These are phyloP conservation scores for Electrona antarctica DNA, from an alignment of 2,113 vertebrate genomes.

Conservation along the genomic window DNA sequence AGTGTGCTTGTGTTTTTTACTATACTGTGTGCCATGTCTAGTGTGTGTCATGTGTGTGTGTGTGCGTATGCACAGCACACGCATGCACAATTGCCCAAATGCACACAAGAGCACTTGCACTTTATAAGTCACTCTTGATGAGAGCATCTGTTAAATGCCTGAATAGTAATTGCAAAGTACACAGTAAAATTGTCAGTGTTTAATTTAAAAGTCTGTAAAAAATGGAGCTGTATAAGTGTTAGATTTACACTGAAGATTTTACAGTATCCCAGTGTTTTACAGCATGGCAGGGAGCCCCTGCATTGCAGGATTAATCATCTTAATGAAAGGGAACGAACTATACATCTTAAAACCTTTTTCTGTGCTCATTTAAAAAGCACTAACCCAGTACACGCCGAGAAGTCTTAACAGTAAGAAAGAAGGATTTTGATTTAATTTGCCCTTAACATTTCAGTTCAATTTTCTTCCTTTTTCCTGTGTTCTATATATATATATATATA, in stretches of 20 bases:
- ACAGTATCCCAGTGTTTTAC: no score
- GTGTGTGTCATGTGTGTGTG: no score
- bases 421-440: not conserved
- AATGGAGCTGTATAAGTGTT: no score
- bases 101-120: not conserved
- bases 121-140: no score
- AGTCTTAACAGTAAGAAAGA: not conserved
- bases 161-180: no score
- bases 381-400: not conserved
- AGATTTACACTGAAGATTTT: no score
- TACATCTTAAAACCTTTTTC: slow-evolving; percentile 18
- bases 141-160: no score
- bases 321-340: slow-evolving; percentile 24
- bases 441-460: not conserved
- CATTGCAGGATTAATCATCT: slow-evolving; percentile 29
- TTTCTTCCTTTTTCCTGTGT: not conserved
- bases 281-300: not conserved
- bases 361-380: slow-evolving; percentile 40
- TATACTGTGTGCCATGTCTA: not conserved
- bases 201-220: no score
- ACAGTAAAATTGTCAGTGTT: no score
- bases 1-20: not conserved
- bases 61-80: slow-evolving; percentile 14
- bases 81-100: not conserved
- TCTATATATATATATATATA: not conserved